These are phyloP conservation scores for Eupeodes corollae DNA, from an alignment of 1,140 invertebrate species.

Conservation along the genomic window DNA sequence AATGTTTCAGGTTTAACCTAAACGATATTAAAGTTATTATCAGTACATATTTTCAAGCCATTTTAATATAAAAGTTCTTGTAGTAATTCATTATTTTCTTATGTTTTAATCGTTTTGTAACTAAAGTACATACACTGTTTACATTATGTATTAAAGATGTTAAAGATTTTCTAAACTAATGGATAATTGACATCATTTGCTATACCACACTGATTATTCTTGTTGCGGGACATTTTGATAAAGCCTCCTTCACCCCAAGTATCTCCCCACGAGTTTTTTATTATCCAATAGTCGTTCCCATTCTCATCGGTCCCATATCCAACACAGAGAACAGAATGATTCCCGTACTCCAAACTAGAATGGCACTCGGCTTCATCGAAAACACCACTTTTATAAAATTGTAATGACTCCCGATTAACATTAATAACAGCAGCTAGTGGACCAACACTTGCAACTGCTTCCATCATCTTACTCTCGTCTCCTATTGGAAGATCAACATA, in stretches of 20 bases:
- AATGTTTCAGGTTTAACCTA: no score
- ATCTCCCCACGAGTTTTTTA: constrained; percentile 50
- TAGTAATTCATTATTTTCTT: no score
- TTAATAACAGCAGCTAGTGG: constrained; percentile 56
- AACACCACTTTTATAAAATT: constrained; percentile 55
- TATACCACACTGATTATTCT: constrained; percentile 46
- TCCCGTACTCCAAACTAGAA: constrained; percentile 19
- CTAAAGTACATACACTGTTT: no score
- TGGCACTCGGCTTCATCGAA: constrained; percentile 52
- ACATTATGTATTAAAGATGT: neutral
- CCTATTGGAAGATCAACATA: constrained; percentile 49
- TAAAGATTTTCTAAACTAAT: neutral
- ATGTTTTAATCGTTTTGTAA: no score
- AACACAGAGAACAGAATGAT: constrained; percentile 49
- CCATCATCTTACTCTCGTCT: constrained; percentile 54
- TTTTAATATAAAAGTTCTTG: no score
- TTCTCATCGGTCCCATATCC: constrained; percentile 61
- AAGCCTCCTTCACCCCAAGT: constrained; percentile 50
- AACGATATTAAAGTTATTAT: no score
- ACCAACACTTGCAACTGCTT: constrained; percentile 59
- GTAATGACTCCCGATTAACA: constrained; percentile 52
- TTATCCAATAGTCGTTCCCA: constrained; percentile 49
- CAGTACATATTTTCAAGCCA: no score
- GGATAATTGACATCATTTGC: constrained; percentile 8
- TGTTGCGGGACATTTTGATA: constrained; percentile 46